Evolutionary conservation across 1,140 invertebrate genomes (phyloP).

Genomic region (Metaphire vulgaris): DNA sequence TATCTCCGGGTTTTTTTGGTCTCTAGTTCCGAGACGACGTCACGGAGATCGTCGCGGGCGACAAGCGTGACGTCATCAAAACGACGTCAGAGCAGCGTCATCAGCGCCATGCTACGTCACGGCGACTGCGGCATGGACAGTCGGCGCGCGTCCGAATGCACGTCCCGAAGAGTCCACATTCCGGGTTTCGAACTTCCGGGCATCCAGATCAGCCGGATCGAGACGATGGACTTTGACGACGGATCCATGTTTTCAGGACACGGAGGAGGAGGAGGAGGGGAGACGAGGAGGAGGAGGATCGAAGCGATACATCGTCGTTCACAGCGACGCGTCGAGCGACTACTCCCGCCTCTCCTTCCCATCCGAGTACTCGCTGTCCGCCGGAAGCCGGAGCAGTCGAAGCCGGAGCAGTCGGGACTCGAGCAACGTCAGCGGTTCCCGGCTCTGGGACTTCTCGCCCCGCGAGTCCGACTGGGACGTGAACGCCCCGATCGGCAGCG

Average conservation of each 20-base stretch:
- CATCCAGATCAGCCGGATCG: conserved; percentile 25
- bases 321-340: conserved; percentile 26
- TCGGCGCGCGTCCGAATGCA: not conserved
- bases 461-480: conserved; percentile 28
- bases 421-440: conserved; percentile 22
- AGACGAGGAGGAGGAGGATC: too few species aligned
- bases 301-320: conserved; percentile 26
- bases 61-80: conserved; percentile 1
- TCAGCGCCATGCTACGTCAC: not conserved
- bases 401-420: conserved; percentile 23
- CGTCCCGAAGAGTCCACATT: not conserved
- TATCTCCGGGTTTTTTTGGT: too few species aligned
- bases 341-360: conserved; percentile 20
- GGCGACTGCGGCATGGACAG: not conserved
- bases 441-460: conserved; percentile 27
- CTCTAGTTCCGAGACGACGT: not conserved
- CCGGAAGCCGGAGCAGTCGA: conserved; percentile 16
- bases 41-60: conserved; percentile 7
- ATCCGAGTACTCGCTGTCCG: conserved; percentile 27
- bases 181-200: conserved; percentile 17
- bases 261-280: not conserved
- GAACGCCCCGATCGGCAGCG: conserved; percentile 17
- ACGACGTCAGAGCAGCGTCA: conserved; percentile 9
- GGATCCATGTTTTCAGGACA: not conserved
- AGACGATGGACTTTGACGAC: conserved; percentile 17